A percentile compares a stretch with the other conserved stretches of the same genome.
Evolutionary conservation across 2,888 invertebrate genomes (phyloP).

Genomic region (Himalopsyche anomala): DNA sequence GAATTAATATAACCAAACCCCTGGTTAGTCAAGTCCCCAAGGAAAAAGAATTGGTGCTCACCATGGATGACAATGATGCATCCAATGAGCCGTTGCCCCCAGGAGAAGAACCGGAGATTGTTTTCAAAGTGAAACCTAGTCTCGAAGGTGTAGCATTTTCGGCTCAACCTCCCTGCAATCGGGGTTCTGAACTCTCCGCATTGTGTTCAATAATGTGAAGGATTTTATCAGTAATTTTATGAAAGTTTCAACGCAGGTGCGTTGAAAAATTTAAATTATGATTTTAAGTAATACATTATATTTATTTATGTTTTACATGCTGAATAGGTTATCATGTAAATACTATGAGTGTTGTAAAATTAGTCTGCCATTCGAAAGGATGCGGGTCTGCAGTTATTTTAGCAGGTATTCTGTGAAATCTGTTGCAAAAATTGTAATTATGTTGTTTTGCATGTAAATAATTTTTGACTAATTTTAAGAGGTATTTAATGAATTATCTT

Average conservation of each 20-base stretch:
- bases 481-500: background rate
- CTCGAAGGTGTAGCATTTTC: constrained; percentile 82
- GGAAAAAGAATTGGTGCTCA: constrained; percentile 66
- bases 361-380: background rate
- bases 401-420: background rate
- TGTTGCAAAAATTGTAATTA: background rate
- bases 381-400: background rate
- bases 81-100: constrained; percentile 78
- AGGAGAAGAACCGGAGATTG: constrained; percentile 76
- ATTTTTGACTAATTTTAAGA: constrained; percentile 12
- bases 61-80: constrained; percentile 71
- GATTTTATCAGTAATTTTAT: background rate
- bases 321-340: background rate
- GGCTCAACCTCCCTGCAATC: constrained; percentile 83
- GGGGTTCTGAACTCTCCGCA: constrained; percentile 89
- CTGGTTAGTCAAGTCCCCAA: constrained; percentile 74
- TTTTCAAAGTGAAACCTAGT: constrained; percentile 80
- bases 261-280: background rate
- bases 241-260: background rate
- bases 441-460: background rate
- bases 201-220: constrained; percentile 90
- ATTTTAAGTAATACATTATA: background rate
- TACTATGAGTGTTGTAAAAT: background rate
- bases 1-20: constrained; percentile 89
- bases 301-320: constrained; percentile 1